These are phyloP conservation scores for Drosophila nikananu DNA, from an alignment of 1,140 invertebrate genomes.

Conservation along the genomic window DNA sequence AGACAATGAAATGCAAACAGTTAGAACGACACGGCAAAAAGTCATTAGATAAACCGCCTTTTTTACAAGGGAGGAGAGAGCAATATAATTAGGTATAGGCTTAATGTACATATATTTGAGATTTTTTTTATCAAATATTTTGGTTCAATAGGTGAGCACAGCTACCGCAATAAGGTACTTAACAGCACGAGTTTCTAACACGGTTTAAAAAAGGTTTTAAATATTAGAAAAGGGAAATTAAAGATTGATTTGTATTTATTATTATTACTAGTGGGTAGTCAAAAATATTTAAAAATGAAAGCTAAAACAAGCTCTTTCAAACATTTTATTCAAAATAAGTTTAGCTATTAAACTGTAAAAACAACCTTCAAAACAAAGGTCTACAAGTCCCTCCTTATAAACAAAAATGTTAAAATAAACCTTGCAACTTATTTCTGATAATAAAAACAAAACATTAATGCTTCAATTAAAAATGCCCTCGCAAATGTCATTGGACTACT, in stretches of 20 bases:
- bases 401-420: not conserved
- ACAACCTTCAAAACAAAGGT: not conserved
- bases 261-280: too few relatives aligned
- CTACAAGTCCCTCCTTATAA: not conserved
- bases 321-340: not conserved
- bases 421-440: not conserved
- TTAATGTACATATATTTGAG: constrained; percentile 3
- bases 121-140: constrained; percentile 10
- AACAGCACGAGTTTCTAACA: not conserved
- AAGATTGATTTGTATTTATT: too few relatives aligned
- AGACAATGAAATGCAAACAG: constrained; percentile 62
- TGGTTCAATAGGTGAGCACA: constrained; percentile 5
- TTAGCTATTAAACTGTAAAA: not conserved
- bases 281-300: too few relatives aligned
- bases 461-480: constrained; percentile 35
- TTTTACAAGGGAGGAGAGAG: constrained; percentile 6
- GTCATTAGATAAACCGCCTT: constrained; percentile 50
- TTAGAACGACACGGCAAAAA: constrained; percentile 47
- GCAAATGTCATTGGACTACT: constrained; percentile 35
- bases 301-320: too few relatives aligned
- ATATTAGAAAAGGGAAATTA: not conserved
- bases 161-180: not conserved
- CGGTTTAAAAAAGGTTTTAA: not conserved
- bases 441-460: constrained; percentile 5
- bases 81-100: constrained; percentile 31